Percentiles rank a stretch among this genome's conserved stretches.
Evolutionary conservation across 2,888 invertebrate genomes (phyloP).

Genomic region (Diaprepes abbreviatus): DNA sequence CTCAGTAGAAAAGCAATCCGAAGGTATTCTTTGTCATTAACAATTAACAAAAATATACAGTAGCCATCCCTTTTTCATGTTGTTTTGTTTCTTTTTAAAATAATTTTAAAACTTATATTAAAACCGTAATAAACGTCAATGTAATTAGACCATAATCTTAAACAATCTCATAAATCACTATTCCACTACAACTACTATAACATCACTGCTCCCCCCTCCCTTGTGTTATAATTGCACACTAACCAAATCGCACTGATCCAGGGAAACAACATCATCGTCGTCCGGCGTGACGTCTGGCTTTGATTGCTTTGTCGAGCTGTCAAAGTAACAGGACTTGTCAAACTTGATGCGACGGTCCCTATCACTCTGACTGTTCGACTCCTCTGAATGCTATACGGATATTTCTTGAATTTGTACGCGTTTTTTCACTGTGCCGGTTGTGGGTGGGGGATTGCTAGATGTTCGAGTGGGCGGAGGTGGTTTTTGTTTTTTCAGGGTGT

Average conservation of each 20-base stretch:
- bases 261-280: conserved; percentile 52
- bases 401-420: conserved; percentile 87
- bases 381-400: conserved; percentile 75
- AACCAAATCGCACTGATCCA: conserved; percentile 63
- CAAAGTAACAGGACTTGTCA: conserved; percentile 44
- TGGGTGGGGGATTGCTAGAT: conserved; percentile 64
- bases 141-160: no score
- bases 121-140: no score
- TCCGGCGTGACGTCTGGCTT: conserved; percentile 61
- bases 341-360: conserved; percentile 44
- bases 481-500: conserved; percentile 59
- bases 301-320: conserved; percentile 37
- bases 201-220: conserved; percentile 55
- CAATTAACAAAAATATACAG: no score
- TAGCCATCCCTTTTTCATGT: no score
- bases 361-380: conserved; percentile 53
- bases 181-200: conserved; percentile 50
- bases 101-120: no score
- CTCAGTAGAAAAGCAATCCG: no score
- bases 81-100: no score
- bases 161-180: not conserved
- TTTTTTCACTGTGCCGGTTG: conserved; percentile 75
- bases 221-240: conserved; percentile 64
- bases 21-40: no score
- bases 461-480: conserved; percentile 66